Percentiles rank a stretch among this genome's conserved stretches.
Conservation (phyloP, 2,113 vertebrate species). For the Odocoileus virginianus region DNA sequence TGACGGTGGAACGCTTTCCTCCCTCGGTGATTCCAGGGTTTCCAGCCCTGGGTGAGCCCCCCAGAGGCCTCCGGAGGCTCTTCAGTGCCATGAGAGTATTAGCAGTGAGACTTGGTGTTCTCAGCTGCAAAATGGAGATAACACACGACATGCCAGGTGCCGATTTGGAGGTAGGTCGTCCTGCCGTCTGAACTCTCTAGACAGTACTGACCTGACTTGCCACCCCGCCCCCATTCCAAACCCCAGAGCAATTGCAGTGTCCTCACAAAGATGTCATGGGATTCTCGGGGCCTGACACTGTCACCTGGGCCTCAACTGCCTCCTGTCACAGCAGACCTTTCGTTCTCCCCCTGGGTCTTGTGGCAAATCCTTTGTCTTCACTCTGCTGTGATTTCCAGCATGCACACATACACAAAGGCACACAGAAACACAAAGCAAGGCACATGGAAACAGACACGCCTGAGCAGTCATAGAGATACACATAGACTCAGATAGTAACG, state of each 20-base stretch:
- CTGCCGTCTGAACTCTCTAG: background rate
- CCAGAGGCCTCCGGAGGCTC: background rate
- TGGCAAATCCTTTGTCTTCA: background rate
- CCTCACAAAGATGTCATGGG: background rate
- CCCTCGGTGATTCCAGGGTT: background rate
- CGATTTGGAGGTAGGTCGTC: fast-evolving
- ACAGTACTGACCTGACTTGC: background rate
- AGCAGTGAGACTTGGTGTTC: background rate
- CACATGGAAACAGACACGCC: background rate
- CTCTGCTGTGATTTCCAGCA: background rate
- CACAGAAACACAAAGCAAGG: background rate
- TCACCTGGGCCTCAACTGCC: background rate
- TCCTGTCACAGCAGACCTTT: background rate
- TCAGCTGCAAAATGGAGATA: background rate
- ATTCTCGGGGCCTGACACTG: slow-evolving; percentile 5
- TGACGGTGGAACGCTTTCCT: background rate
- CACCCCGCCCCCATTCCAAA: background rate
- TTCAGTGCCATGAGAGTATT: background rate
- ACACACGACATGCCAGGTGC: background rate
- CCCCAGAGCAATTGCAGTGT: background rate
- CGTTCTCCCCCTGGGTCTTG: background rate
- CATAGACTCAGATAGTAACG: background rate
- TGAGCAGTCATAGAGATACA: background rate
- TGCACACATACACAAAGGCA: background rate
- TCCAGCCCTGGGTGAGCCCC: background rate